Conservation (phyloP, 2,797 vertebrate species). For the Acipenser oxyrinchus region DNA sequence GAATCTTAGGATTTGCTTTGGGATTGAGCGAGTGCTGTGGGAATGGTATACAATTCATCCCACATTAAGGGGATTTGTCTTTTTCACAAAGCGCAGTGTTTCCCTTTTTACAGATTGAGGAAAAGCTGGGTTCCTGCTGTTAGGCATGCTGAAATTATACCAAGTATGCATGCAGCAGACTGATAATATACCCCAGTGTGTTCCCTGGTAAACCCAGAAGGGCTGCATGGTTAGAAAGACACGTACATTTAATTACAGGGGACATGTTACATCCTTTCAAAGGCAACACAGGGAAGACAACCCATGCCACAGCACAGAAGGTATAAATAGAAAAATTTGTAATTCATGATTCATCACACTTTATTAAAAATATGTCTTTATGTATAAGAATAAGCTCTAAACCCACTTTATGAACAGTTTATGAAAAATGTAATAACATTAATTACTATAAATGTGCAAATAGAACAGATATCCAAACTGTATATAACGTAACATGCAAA, state of each 20-base stretch:
- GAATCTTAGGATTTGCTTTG: background rate
- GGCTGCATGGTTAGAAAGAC: conserved; percentile 42
- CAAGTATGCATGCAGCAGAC: conserved; percentile 17
- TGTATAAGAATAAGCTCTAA: too few relatives aligned
- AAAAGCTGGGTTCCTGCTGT: conserved; percentile 35
- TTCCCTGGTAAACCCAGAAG: conserved; percentile 20
- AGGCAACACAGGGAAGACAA: conserved; percentile 38
- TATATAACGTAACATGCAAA: too few relatives aligned
- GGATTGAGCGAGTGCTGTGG: background rate
- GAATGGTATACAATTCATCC: background rate
- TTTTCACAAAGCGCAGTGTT: conserved; percentile 13
- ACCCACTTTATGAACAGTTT: too few relatives aligned
- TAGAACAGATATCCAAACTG: too few relatives aligned
- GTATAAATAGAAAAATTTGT: background rate
- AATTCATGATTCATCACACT: too few relatives aligned
- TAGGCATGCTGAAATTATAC: conserved; percentile 27
- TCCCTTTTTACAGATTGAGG: conserved; percentile 26
- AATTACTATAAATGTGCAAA: too few relatives aligned
- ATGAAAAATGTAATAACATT: too few relatives aligned
- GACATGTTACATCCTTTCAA: conserved; percentile 31
- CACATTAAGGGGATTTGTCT: conserved; percentile 24
- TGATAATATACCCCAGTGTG: conserved; percentile 13
- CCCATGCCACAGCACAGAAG: conserved; percentile 29
- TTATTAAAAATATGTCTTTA: too few relatives aligned
- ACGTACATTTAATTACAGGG: conserved; percentile 49